Conservation (phyloP, 2,113 vertebrate species). For the Phycodurus eques region DNA sequence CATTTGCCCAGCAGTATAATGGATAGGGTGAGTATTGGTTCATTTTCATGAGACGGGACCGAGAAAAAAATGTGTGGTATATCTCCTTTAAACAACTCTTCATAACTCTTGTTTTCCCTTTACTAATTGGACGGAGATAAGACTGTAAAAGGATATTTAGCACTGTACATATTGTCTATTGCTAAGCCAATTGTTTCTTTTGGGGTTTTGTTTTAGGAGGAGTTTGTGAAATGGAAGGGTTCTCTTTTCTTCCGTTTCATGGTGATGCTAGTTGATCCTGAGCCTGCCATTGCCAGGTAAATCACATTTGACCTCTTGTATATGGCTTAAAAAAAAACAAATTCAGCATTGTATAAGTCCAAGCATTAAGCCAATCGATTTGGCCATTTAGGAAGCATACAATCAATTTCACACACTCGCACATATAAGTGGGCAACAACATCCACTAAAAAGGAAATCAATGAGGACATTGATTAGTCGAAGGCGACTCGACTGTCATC, state of each 20-base stretch:
- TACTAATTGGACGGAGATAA: not conserved
- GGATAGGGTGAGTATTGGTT: no score
- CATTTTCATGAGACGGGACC: no score
- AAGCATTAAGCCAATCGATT: not conserved
- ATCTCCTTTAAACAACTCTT: not conserved
- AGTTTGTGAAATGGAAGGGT: constrained; percentile 95
- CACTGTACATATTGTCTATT: not conserved
- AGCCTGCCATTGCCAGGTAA: constrained; percentile 86
- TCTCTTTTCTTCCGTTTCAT: constrained; percentile 89
- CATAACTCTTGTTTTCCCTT: not conserved
- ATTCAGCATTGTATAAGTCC: not conserved
- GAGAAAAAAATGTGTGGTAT: not conserved
- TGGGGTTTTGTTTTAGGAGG: constrained; percentile 76
- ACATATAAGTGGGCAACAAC: no score
- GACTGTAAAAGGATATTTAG: not conserved
- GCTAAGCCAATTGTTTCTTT: not conserved
- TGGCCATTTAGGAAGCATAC: not conserved
- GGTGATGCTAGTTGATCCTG: constrained; percentile 81
- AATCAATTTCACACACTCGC: not conserved
- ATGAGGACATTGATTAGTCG: no score
- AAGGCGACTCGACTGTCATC: no score
- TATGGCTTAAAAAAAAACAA: no score
- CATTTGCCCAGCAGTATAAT: no score
- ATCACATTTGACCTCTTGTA: not conserved
- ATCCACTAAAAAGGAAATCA: not conserved